Conservation (phyloP, 2,113 vertebrate genomes). For the Mirounga angustirostris region DNA sequence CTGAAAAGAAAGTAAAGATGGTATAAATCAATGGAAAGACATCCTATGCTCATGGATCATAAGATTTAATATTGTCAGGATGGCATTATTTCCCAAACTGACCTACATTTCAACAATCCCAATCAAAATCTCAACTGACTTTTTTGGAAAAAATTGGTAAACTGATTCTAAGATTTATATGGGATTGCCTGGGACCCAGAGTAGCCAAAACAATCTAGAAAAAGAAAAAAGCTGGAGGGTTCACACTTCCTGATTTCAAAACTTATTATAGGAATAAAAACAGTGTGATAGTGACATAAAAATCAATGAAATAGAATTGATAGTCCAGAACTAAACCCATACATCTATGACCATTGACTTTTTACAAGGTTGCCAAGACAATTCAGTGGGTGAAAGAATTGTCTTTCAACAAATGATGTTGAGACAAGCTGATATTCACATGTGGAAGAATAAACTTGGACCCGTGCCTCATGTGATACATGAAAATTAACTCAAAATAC, state of each 20-base stretch:
- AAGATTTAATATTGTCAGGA: not conserved
- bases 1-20: not conserved
- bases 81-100: not conserved
- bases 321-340: not conserved
- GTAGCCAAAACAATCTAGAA: not conserved
- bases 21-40: not conserved
- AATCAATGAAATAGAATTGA: not conserved
- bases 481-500: not conserved
- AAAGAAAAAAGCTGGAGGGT: not conserved
- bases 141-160: not conserved
- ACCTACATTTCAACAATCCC: not conserved
- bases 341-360: not conserved
- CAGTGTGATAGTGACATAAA: not conserved
- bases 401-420: not conserved
- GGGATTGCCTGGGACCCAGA: not conserved
- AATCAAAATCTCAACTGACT: not conserved
- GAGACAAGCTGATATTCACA: not conserved
- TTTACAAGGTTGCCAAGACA: not conserved
- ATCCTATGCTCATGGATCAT: not conserved
- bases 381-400: not conserved
- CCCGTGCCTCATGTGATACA: not conserved
- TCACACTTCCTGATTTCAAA: constrained; percentile 13
- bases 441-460: not conserved
- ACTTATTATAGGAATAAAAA: not conserved
- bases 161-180: not conserved